Evolutionary conservation across 2,113 vertebrate genomes (phyloP).

Genomic region (Lagopus muta): DNA sequence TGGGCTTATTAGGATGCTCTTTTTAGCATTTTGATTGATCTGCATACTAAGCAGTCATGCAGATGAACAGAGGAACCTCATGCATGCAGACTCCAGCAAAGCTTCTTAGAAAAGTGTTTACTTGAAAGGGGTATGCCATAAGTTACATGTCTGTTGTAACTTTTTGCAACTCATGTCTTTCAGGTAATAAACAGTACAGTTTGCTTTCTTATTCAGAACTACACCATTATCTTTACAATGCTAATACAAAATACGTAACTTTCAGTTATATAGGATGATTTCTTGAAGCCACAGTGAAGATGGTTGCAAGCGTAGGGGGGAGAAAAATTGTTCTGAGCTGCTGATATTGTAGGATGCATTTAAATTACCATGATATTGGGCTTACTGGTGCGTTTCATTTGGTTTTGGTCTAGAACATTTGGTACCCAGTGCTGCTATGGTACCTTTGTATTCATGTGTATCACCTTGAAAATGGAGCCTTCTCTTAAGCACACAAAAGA

Average conservation of each 20-base stretch:
- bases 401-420: background rate
- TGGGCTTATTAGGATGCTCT: background rate
- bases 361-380: background rate
- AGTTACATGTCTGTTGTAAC: background rate
- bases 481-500: background rate
- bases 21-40: background rate
- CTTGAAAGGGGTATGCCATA: background rate
- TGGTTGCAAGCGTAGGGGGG: background rate
- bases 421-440: background rate
- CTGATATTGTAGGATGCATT: background rate
- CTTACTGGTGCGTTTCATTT: background rate
- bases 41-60: background rate
- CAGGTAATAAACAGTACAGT: background rate
- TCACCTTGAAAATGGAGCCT: background rate
- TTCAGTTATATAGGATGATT: background rate
- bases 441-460: background rate
- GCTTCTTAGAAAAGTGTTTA: background rate
- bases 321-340: background rate
- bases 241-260: background rate
- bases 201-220: background rate
- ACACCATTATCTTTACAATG: background rate
- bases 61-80: background rate
- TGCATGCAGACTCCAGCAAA: background rate
- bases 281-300: background rate
- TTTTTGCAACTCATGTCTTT: background rate